phyloP scores from a whole-genome alignment of 2,113 vertebrate genomes.

The Hepsetus odoe region DNA sequence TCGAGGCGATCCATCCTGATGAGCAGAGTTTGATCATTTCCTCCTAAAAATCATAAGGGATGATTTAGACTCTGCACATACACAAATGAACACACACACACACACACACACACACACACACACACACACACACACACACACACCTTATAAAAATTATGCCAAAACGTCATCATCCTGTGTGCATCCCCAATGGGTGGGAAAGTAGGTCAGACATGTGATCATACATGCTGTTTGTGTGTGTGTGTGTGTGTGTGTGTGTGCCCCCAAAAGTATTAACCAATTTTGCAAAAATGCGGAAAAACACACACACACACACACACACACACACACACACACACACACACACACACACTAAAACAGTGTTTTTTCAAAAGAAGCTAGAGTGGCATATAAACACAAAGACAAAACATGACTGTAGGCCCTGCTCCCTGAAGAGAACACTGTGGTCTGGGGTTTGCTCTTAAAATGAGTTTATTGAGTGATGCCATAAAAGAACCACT shows the following conservation, averaged over 20 bases:
- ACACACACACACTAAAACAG: too few relatives aligned
- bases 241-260: neutral
- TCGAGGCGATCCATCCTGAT: neutral
- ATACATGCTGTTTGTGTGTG: neutral
- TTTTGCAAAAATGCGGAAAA: too few relatives aligned
- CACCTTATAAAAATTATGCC: neutral
- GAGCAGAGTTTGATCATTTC: slow-evolving; percentile 19
- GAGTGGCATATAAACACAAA: too few relatives aligned
- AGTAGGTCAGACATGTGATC: slow-evolving; percentile 25
- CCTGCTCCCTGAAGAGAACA: too few relatives aligned
- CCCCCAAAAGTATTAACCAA: neutral
- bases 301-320: too few relatives aligned
- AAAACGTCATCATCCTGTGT: neutral
- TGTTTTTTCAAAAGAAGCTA: too few relatives aligned
- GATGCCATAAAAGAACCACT: too few relatives aligned
- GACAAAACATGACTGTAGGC: too few relatives aligned
- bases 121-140: slow-evolving; percentile 1
- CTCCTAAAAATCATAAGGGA: slow-evolving; percentile 19
- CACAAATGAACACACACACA: too few relatives aligned
- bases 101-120: neutral
- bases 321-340: too few relatives aligned
- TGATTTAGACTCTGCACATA: slow-evolving; percentile 1
- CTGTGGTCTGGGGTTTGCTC: too few relatives aligned
- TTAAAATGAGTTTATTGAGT: too few relatives aligned
- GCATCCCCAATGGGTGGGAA: slow-evolving; percentile 23